These are phyloP conservation scores for Astreopora myriophthalma DNA, from an alignment of 64 coral and sea anemone species.

Conservation along the genomic window DNA sequence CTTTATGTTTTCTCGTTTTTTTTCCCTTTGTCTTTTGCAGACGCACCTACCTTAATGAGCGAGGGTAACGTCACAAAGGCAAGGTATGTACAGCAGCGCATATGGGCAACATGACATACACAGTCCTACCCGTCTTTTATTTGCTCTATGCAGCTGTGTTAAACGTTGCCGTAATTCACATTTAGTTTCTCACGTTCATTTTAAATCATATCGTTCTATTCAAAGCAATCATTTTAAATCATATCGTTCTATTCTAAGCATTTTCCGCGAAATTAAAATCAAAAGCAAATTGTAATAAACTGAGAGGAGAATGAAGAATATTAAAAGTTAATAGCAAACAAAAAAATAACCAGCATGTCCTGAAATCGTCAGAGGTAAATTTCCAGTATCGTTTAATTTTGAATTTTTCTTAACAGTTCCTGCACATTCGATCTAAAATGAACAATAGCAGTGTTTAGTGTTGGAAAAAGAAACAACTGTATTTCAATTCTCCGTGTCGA, in stretches of 20 bases:
- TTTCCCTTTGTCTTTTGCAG: neutral
- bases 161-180: neutral
- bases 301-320: too few species aligned
- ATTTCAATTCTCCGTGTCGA: neutral
- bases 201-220: neutral
- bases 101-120: too few species aligned
- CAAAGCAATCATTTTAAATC: neutral
- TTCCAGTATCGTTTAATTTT: neutral
- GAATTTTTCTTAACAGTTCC: neutral
- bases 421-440: too few species aligned
- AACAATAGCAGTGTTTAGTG: neutral
- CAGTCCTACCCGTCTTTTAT: too few species aligned
- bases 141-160: too few species aligned
- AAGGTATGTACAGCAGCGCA: neutral
- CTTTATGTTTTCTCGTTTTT: neutral
- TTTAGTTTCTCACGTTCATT: neutral
- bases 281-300: too few species aligned
- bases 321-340: too few species aligned
- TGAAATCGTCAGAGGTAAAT: too few species aligned
- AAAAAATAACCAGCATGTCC: too few species aligned
- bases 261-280: neutral
- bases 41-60: neutral
- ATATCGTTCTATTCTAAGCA: neutral
- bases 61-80: neutral
- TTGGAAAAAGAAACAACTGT: neutral